Evolutionary conservation across 2,888 invertebrate species (phyloP).

Genomic region (Drosophila demipolita): DNA sequence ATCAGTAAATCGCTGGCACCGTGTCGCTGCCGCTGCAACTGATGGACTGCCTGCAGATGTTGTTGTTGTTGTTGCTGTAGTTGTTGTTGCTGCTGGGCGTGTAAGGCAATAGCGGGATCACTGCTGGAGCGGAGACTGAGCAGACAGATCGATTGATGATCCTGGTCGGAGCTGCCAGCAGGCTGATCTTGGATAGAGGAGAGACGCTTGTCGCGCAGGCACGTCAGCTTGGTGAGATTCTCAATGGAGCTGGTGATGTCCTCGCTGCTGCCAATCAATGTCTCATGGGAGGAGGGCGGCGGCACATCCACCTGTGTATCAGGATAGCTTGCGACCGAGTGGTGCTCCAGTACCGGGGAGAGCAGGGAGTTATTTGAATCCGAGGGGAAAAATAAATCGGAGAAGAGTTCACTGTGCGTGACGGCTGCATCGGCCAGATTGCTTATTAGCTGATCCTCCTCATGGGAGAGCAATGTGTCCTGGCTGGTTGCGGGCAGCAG

Average conservation of each 20-base stretch:
- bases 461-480: conserved; percentile 73
- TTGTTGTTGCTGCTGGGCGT: conserved; percentile 78
- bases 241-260: conserved; percentile 81
- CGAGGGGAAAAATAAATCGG: conserved; percentile 84
- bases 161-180: conserved; percentile 55
- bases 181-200: conserved; percentile 83
- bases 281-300: conserved; percentile 59
- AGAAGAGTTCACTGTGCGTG: conserved; percentile 82
- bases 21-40: conserved; percentile 40
- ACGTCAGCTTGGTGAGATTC: conserved; percentile 82
- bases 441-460: conserved; percentile 80
- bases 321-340: conserved; percentile 59
- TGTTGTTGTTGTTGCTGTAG: conserved; percentile 69
- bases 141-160: conserved; percentile 78
- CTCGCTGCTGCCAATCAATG: conserved; percentile 77
- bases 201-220: conserved; percentile 81
- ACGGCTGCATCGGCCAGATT: conserved; percentile 78
- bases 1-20: conserved; percentile 65
- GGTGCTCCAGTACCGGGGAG: conserved; percentile 73
- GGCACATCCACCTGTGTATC: conserved; percentile 63
- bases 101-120: conserved; percentile 84
- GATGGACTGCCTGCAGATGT: conserved; percentile 58
- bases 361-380: conserved; percentile 84
- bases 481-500: conserved; percentile 45
- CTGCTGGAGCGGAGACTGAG: conserved; percentile 84